phyloP scores from a whole-genome alignment of 2,797 vertebrate genomes.

The Poecile montanus region DNA sequence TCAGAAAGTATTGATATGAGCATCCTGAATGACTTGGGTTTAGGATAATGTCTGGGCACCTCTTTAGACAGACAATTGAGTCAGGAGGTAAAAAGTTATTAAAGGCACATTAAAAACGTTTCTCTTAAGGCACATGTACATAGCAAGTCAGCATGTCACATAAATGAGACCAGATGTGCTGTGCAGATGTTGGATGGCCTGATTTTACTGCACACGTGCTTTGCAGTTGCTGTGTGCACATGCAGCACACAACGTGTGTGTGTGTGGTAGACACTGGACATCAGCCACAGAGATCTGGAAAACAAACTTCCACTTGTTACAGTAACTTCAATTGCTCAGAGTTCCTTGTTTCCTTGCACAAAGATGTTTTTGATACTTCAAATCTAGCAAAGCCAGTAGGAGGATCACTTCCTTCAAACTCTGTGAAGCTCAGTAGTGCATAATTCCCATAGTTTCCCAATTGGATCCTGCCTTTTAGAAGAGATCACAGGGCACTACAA shows the following conservation, averaged over 20 bases:
- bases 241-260: neutral
- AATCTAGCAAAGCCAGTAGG: neutral
- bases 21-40: neutral
- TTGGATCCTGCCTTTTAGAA: neutral
- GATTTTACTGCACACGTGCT: neutral
- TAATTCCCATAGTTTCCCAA: neutral
- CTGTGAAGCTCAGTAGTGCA: neutral
- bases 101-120: neutral
- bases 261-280: neutral
- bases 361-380: neutral
- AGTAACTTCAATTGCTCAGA: neutral
- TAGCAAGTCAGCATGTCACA: neutral
- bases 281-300: neutral
- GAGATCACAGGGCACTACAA: neutral
- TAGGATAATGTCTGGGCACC: neutral
- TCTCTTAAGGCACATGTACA: neutral
- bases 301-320: constrained; percentile 19
- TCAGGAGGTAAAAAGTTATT: neutral
- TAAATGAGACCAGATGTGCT: neutral
- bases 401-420: neutral
- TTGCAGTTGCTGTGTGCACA: neutral
- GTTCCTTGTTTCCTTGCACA: neutral
- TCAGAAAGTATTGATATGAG: neutral
- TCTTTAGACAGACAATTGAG: neutral
- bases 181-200: neutral